Base-by-base conservation (phyloP, 2,797 vertebrate species). In the Neostethus bicornis region DNA sequence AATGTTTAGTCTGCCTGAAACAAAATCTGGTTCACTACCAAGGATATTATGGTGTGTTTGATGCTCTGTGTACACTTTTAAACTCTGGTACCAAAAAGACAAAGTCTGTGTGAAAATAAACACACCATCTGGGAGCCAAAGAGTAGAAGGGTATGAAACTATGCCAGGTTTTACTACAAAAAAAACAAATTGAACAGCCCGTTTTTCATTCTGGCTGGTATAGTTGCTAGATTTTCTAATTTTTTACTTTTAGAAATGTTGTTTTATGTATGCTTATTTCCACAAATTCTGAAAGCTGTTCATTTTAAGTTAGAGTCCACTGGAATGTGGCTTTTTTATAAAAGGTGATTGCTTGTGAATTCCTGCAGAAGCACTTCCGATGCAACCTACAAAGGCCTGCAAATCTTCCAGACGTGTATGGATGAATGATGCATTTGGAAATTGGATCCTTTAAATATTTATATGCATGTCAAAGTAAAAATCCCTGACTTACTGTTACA, bases 211-310 rank as follows among this genome's bases (percentile, higher is more conserved):
- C 5, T 3, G 23, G 23, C 23, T 29, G 31, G 10, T 12, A 10
- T 29, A 10, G 29, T 28, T 28, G 28, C 8, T 11, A 29, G 8
- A 4, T 31, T 31, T 13, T 8, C 8, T 29, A 3, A 1, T 28
- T 28, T 9, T 6, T 28, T 3, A 26, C 26, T 28, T 12, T 8
- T 53, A 20, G 9, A 39, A 41, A 41, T 0, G 1, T 39, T 14
- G 7, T 26, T 11, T 41, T 41, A 2, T 20, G 9, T 1, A 10
- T 0, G 2, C 4, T 0, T 4, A 43, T 14, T 24, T 0, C 0
- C 7, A 19, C 28, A 13, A 28, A 0, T 24, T 9, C 16, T 9
- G 44, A 11, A 19, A 26, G 17, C 10, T 38, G 12, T 17, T 19
- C 17, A 11, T 57, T 2, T 47, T 0, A 25, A 34, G 6, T 23